These are phyloP conservation scores for Trogon surrucura DNA, from an alignment of 2,113 vertebrate species.

Conservation along the genomic window DNA sequence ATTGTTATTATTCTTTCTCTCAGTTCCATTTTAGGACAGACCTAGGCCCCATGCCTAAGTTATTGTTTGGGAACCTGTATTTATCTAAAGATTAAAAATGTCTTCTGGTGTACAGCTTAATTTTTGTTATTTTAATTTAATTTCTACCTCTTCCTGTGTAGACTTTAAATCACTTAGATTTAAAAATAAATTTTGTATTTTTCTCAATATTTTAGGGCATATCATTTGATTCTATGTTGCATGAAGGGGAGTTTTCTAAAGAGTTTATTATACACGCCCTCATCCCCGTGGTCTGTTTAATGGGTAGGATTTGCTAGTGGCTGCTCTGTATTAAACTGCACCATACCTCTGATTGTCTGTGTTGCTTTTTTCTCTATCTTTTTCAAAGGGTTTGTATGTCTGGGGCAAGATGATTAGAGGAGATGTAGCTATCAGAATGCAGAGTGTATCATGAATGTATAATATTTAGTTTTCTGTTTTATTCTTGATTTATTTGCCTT, in stretches of 20 bases:
- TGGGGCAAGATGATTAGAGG: neutral
- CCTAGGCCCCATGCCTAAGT: neutral
- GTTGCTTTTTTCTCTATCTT: neutral
- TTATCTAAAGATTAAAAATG: neutral
- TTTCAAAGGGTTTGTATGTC: neutral
- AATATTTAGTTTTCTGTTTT: neutral
- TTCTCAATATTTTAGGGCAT: neutral
- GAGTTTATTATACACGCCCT: neutral
- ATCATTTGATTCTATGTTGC: neutral
- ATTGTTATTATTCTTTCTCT: too few species aligned
- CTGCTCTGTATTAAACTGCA: neutral
- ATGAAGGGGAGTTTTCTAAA: neutral
- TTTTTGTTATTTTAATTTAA: neutral
- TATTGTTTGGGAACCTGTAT: neutral
- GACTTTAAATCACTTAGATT: too few species aligned
- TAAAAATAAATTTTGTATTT: neutral
- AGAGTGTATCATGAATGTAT: neutral
- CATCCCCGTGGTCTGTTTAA: fast-evolving
- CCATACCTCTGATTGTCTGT: neutral
- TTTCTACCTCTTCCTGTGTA: neutral
- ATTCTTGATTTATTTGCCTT: neutral
- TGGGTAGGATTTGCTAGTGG: neutral
- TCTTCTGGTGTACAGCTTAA: neutral
- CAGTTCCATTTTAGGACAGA: neutral
- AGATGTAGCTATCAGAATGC: neutral